Evolutionary conservation across 1,140 invertebrate species (phyloP).

Genomic region (Galleria mellonella): DNA sequence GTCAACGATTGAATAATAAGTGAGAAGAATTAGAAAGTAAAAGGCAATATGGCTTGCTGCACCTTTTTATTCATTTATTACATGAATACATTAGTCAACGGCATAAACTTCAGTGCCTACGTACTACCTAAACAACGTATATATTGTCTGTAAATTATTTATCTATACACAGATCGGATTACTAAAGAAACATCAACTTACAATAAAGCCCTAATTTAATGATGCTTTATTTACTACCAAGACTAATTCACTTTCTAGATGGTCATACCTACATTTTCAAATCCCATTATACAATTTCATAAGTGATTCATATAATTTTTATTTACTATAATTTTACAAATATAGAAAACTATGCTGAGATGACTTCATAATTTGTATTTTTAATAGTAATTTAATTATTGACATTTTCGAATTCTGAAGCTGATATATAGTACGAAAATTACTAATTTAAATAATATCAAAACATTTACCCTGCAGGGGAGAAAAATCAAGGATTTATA

Average conservation of each 20-base stretch:
- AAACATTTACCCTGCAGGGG: background rate
- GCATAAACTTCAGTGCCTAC: slow-evolving; percentile 71
- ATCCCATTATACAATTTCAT: background rate
- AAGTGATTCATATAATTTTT: background rate
- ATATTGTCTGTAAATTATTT: slow-evolving; percentile 67
- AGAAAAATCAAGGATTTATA: background rate
- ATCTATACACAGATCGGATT: slow-evolving; percentile 49
- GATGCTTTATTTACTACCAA: slow-evolving; percentile 5
- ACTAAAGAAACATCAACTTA: slow-evolving; percentile 48
- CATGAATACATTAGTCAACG: slow-evolving; percentile 67
- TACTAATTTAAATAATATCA: background rate
- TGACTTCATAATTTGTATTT: background rate
- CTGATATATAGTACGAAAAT: too few relatives aligned
- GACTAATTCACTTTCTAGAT: slow-evolving; percentile 6
- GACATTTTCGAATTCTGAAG: too few relatives aligned
- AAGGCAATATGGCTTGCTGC: slow-evolving; percentile 30
- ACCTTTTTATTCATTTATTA: slow-evolving; percentile 59
- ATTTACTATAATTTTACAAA: slow-evolving; percentile 9
- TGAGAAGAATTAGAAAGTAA: slow-evolving; percentile 12
- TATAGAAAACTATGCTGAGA: slow-evolving; percentile 17
- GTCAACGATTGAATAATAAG: too few relatives aligned
- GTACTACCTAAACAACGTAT: slow-evolving; percentile 70
- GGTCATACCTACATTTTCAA: slow-evolving; percentile 3
- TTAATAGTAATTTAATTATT: too few relatives aligned
- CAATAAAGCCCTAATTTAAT: slow-evolving; percentile 4